Evolutionary conservation across 2,888 invertebrate genomes (phyloP), one percentile per base, ranked within the genome.

Genomic region (Nasonovia ribisnigri): DNA sequence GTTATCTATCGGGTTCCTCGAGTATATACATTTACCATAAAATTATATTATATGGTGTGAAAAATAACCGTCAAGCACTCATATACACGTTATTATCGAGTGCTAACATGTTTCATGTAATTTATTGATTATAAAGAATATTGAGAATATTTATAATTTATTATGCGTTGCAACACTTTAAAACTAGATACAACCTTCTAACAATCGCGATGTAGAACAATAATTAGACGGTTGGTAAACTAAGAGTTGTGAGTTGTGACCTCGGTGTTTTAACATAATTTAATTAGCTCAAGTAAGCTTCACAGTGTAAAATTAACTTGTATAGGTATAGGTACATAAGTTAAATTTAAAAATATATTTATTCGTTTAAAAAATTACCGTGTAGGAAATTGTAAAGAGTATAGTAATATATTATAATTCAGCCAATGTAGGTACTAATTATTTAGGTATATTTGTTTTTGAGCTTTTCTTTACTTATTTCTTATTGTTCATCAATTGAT

Each of bases 161-260:
- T 91, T 54, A 91, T 54, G 29, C 16, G 4, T 91, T 84, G 42
- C 54, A 84, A 51, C 84, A 84, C 84, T 91, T 91, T 42, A 54
- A 84, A 84, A 84, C 54, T 91, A 84, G 54, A 54, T 51, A 54
- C 91, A 91, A 91, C 91, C 54, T 91, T 91, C 91, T 84, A 43
- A 91, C 84, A 91, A 91, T 91, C 54, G 84, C 91, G 84, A 10
- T 91, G 91, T 84, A 91, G 51, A 91, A 91, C 91, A 91, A 91
- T 54, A 91, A 91, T 91, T 91, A 84, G 91, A 54, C 10, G 91
- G 51, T 91, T 84, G 91, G 84, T 91, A 91, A 84, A 91, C 54
- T 84, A 84, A 84, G 84, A 84, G 51, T 36, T 84, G 84, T 91
- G 77, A 84, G 77, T 24, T 77, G 90, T 91, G 91, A 84, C 91